Conservation (phyloP, 37 sponge, comb jelly and placozoan species). For the Geodia barretti region DNA sequence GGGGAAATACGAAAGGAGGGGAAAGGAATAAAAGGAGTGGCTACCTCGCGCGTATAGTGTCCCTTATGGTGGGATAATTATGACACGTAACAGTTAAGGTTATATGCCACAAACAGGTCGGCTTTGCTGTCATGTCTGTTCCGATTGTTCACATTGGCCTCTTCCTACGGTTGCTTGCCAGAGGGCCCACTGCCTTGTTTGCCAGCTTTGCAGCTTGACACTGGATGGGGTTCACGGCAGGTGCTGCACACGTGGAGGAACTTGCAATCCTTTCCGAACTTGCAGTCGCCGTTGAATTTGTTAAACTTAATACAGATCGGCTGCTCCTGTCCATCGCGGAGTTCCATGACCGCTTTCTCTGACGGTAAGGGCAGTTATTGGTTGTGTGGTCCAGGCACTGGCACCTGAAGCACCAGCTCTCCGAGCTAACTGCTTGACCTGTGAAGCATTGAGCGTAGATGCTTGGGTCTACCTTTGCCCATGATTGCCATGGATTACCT, state of each 20-base stretch:
- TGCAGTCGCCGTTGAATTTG: not conserved
- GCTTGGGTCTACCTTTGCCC: constrained; percentile 36
- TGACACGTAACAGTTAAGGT: too few relatives aligned
- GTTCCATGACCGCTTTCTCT: not conserved
- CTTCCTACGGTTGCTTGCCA: too few relatives aligned
- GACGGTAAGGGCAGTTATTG: not conserved
- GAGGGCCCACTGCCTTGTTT: too few relatives aligned
- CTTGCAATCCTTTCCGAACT: not conserved
- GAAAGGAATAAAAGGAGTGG: too few relatives aligned
- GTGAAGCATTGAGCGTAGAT: constrained; percentile 16
- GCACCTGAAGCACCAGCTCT: not conserved
- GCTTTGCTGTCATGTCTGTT: too few relatives aligned
- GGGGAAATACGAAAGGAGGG: too few relatives aligned
- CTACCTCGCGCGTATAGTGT: too few relatives aligned
- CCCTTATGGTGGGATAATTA: too few relatives aligned
- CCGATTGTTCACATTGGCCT: too few relatives aligned
- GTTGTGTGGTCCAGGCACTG: constrained; percentile 2
- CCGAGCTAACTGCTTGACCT: not conserved
- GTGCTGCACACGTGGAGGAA: not conserved
- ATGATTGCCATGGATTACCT: not conserved
- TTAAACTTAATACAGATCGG: not conserved
- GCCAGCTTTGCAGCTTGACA: too few relatives aligned
- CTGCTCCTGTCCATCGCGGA: not conserved
- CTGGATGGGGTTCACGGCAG: not conserved
- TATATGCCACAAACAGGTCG: too few relatives aligned